Conservation (phyloP, 2,888 invertebrate species). For the Sinopyrophorus schimmeli region DNA sequence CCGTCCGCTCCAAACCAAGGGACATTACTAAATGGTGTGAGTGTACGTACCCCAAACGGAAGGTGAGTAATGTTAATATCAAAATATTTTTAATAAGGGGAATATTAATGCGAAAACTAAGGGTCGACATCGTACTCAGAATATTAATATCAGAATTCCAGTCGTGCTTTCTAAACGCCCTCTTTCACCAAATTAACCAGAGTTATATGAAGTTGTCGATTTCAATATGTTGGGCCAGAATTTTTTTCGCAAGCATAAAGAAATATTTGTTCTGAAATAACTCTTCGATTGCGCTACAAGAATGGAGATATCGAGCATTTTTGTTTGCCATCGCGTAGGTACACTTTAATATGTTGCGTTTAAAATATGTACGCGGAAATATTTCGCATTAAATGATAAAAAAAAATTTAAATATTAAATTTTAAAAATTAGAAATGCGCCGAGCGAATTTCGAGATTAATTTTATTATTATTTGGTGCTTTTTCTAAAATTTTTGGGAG, state of each 20-base stretch:
- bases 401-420: too few relatives aligned
- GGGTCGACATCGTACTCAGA: constrained; percentile 34
- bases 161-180: constrained; percentile 29
- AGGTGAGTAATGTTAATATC: constrained; percentile 40
- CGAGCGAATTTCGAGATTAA: too few relatives aligned
- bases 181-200: constrained; percentile 32
- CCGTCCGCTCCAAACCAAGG: too few relatives aligned
- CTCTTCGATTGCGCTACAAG: constrained; percentile 24
- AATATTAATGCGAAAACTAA: constrained; percentile 33
- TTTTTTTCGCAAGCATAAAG: constrained; percentile 23
- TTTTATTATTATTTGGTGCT: too few relatives aligned
- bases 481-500: too few relatives aligned
- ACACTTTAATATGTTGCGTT: too few relatives aligned
- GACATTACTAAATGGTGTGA: too few relatives aligned
- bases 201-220: constrained; percentile 31
- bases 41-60: constrained; percentile 30
- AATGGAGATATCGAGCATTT: constrained; percentile 14
- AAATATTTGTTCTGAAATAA: constrained; percentile 21
- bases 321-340: too few relatives aligned
- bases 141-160: constrained; percentile 38
- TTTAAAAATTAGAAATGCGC: too few relatives aligned
- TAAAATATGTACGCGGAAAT: too few relatives aligned
- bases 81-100: constrained; percentile 44
- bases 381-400: too few relatives aligned
- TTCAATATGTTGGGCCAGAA: constrained; percentile 24